Evolutionary conservation across 2,113 vertebrate genomes (phyloP).

Genomic region (Sigmodon hispidus): DNA sequence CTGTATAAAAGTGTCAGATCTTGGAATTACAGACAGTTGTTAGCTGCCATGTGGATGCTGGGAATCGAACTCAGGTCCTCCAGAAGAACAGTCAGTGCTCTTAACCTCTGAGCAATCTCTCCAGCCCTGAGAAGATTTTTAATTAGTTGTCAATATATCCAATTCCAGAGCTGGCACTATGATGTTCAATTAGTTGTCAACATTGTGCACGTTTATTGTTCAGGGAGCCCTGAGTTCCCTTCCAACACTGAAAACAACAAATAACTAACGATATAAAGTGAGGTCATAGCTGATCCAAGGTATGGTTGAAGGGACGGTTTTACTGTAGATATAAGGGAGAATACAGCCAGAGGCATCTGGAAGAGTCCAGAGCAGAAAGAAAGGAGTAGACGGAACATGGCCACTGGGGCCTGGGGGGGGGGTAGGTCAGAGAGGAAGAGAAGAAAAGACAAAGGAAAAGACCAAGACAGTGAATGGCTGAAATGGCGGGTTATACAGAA

Average conservation of each 20-base stretch:
- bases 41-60: no score
- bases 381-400: background rate
- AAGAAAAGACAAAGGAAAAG: background rate
- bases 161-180: background rate
- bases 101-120: no score
- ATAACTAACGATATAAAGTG: background rate
- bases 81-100: no score
- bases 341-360: background rate
- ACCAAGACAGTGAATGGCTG: background rate
- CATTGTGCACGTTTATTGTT: background rate
- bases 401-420: accelerated
- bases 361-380: background rate
- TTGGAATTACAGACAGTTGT: no score
- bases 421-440: background rate
- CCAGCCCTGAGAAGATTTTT: background rate
- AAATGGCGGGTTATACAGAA: background rate
- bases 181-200: background rate
- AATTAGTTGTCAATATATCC: background rate
- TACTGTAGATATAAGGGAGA: background rate
- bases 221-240: no score
- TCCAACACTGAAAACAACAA: background rate
- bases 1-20: no score
- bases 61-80: no score
- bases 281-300: background rate
- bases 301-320: background rate